phyloP scores from a whole-genome alignment of 2,797 vertebrate genomes.

The Alosa sapidissima region DNA sequence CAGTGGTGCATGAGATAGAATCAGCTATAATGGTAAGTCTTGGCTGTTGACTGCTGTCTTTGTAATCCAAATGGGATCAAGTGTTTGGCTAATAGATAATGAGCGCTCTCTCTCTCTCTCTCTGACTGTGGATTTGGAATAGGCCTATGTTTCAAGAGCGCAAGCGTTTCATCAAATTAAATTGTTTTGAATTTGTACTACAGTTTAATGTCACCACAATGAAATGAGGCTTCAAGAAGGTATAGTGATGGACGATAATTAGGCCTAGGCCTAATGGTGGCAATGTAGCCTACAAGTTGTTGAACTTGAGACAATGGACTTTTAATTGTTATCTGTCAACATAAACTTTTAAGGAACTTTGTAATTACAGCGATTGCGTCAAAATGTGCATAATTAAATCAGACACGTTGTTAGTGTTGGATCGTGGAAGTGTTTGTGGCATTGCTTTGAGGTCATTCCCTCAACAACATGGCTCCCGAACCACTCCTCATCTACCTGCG shows the following conservation, averaged over 20 bases:
- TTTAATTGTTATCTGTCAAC: too few relatives aligned
- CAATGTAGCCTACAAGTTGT: too few relatives aligned
- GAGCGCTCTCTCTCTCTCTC: neutral
- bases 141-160: neutral
- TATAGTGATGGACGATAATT: too few relatives aligned
- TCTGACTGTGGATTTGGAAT: neutral
- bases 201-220: too few relatives aligned
- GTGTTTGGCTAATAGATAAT: conserved; percentile 2
- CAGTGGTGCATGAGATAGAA: neutral
- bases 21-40: neutral
- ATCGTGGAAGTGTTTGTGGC: too few relatives aligned
- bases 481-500: neutral
- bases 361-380: neutral
- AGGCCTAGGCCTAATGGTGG: too few relatives aligned
- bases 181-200: too few relatives aligned
- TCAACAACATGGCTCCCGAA: conserved; percentile 29
- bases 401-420: too few relatives aligned
- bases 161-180: too few relatives aligned
- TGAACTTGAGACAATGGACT: too few relatives aligned
- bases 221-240: too few relatives aligned
- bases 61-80: conserved; percentile 10
- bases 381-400: neutral
- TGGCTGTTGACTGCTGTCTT: neutral
- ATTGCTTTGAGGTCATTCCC: neutral
- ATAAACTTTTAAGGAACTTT: too few relatives aligned